Evolutionary conservation across 2,888 invertebrate species (phyloP).

Genomic region (Platycnemis pennipes): DNA sequence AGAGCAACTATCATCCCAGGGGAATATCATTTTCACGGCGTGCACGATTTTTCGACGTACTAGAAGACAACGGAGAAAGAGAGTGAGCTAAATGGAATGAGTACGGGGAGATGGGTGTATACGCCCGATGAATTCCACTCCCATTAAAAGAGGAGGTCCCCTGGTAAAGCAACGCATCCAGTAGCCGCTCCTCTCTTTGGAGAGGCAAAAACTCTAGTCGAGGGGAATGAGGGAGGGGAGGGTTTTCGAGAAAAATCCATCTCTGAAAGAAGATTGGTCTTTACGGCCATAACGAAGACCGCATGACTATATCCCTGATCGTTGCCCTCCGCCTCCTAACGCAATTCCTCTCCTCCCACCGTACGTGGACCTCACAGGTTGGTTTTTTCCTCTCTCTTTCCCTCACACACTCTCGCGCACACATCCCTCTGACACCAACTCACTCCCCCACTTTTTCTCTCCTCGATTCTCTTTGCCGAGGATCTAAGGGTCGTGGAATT

Average conservation of each 20-base stretch:
- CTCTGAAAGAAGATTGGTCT: not conserved
- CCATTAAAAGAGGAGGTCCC: not conserved
- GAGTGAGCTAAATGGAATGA: not conserved
- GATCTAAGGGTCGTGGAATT: conserved; percentile 27
- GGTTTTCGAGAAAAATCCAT: not conserved
- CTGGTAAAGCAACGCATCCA: conserved; percentile 3
- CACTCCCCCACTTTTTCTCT: not conserved
- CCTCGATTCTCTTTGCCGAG: conserved; percentile 4
- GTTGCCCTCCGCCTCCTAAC: not conserved
- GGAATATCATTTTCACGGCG: not conserved
- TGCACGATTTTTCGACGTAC: conserved; percentile 33
- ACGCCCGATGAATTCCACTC: conserved; percentile 17
- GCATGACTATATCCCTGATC: conserved; percentile 23
- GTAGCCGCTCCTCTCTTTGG: not conserved
- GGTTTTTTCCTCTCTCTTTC: not conserved
- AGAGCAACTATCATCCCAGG: not conserved
- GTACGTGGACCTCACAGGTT: conserved; percentile 38
- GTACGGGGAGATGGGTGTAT: not conserved
- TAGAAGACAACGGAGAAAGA: not conserved
- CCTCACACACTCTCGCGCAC: not conserved
- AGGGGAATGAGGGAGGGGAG: not conserved
- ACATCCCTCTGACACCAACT: conserved; percentile 39
- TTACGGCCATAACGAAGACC: conserved; percentile 21
- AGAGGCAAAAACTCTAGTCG: not conserved
- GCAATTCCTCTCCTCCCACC: not conserved